These are phyloP conservation scores for Channa striata DNA, from an alignment of 2,797 vertebrate genomes.

Conservation along the genomic window DNA sequence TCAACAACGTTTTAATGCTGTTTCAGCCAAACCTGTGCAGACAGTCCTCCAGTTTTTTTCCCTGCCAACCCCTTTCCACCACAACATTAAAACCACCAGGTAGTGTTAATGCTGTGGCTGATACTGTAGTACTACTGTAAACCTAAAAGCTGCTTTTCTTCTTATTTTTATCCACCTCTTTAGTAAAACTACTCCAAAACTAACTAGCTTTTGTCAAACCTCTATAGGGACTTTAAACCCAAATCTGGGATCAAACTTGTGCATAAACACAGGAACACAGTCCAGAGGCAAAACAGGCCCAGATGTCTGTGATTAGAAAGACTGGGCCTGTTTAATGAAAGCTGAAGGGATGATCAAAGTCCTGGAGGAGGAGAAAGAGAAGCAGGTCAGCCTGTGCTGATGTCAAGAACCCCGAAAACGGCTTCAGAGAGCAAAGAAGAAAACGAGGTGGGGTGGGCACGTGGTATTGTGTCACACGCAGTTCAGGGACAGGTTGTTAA, in stretches of 20 bases:
- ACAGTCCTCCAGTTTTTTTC: too few species aligned
- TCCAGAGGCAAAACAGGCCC: conserved; percentile 25
- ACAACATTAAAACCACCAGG: too few species aligned
- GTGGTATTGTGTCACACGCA: conserved; percentile 10
- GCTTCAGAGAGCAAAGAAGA: conserved; percentile 14
- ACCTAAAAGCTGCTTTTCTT: too few species aligned
- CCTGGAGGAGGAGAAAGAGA: conserved; percentile 17
- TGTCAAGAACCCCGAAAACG: conserved; percentile 8
- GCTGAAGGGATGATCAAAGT: conserved; percentile 53
- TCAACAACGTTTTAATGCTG: too few species aligned
- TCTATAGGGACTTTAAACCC: neutral
- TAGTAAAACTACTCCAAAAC: neutral
- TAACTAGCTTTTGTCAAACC: neutral
- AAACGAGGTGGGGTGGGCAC: neutral
- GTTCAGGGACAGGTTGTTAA: conserved; percentile 34
- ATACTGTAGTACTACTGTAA: too few species aligned
- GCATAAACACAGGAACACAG: conserved; percentile 7
- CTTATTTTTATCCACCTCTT: neutral
- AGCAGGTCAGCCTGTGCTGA: conserved; percentile 24
- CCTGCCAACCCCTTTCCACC: too few species aligned
- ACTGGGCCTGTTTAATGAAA: conserved; percentile 35
- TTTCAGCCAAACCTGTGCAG: too few species aligned
- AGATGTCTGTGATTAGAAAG: conserved; percentile 51
- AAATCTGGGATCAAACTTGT: conserved; percentile 23
- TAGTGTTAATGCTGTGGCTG: too few species aligned